Percentiles rank a stretch among this genome's conserved stretches.
These are phyloP conservation scores for Pteronotus mesoamericanus DNA, from an alignment of 2,797 vertebrate genomes.

Conservation along the genomic window DNA sequence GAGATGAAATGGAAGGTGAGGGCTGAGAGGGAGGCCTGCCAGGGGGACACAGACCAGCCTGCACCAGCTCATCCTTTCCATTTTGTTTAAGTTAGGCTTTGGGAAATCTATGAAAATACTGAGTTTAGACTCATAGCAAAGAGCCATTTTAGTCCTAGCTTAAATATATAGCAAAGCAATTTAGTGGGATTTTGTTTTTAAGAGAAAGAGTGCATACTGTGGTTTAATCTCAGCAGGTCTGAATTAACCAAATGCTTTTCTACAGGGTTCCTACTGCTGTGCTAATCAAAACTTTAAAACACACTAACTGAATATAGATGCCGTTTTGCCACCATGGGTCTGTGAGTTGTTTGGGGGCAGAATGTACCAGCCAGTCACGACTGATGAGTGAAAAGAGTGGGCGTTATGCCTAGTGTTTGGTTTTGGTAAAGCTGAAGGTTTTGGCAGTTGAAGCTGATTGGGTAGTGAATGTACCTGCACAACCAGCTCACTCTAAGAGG, in stretches of 20 bases:
- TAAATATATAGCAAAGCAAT: background rate
- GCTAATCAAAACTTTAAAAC: background rate
- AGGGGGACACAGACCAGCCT: background rate
- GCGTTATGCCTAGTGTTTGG: background rate
- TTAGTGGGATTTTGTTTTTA: background rate
- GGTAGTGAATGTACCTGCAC: background rate
- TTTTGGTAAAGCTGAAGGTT: background rate
- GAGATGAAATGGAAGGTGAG: constrained; percentile 13
- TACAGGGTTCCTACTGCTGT: background rate
- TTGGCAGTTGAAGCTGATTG: background rate
- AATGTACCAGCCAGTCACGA: background rate
- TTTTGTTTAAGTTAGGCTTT: background rate
- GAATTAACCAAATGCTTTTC: background rate
- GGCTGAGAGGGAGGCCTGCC: background rate
- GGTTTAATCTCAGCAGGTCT: background rate
- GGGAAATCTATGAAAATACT: background rate
- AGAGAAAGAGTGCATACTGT: background rate
- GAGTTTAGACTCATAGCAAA: background rate
- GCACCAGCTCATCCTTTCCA: background rate
- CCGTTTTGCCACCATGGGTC: background rate
- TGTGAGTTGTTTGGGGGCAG: background rate
- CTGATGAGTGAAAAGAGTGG: background rate
- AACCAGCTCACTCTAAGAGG: background rate
- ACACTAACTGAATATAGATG: background rate
- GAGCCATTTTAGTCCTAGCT: background rate